Evolutionary conservation across 2,113 vertebrate species (phyloP).

Genomic region (Zootoca vivipara): DNA sequence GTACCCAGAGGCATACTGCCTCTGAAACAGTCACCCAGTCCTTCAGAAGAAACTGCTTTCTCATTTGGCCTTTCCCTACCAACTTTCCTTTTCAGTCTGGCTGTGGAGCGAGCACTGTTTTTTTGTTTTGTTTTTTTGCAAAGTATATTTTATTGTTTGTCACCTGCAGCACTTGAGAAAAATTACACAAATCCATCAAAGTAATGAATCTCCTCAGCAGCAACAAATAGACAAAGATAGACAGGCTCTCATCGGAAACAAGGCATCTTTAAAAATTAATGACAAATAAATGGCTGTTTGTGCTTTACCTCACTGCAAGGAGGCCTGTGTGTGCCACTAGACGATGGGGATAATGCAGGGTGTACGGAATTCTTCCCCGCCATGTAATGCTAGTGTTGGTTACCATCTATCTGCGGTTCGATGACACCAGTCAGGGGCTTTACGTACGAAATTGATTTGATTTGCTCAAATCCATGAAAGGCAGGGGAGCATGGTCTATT

Average conservation of each 20-base stretch:
- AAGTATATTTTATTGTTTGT: conserved; percentile 64
- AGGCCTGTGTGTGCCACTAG: neutral
- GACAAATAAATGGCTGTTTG: conserved; percentile 45
- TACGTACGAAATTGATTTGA: neutral
- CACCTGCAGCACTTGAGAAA: conserved; percentile 70
- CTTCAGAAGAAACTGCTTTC: neutral
- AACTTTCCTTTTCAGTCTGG: rapidly evolving
- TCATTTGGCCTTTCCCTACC: neutral
- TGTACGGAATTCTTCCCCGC: neutral
- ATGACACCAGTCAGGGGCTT: neutral
- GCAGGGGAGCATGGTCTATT: neutral
- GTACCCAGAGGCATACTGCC: no score
- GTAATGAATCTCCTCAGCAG: conserved; percentile 70
- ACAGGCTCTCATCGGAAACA: conserved; percentile 52
- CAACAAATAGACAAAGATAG: conserved; percentile 69
- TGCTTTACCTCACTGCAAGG: neutral
- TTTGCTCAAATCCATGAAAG: neutral
- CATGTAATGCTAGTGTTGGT: neutral
- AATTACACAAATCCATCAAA: conserved; percentile 77
- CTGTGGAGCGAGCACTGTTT: neutral
- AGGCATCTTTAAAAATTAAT: conserved; percentile 64
- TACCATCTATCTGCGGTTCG: neutral
- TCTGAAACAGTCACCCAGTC: neutral
- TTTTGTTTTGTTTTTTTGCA: neutral
- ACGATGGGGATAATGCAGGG: neutral